Conservation (phyloP, 2,888 invertebrate species). For the Cerastis rubricosa region DNA sequence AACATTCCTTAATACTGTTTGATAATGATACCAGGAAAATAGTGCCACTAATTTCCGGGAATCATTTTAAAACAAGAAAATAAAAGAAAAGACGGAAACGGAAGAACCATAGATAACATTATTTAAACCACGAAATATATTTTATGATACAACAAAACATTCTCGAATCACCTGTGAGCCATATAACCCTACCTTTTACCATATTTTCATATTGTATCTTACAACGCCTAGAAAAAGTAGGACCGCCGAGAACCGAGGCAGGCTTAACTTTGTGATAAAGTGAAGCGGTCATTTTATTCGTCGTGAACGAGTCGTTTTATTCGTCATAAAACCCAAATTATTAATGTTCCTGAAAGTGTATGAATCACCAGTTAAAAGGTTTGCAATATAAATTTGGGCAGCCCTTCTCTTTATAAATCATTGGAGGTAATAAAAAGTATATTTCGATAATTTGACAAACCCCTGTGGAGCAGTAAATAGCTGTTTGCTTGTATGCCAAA, state of each 20-base stretch:
- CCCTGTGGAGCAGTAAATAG: constrained; percentile 59
- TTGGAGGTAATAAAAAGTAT: constrained; percentile 58
- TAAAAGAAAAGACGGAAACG: not conserved
- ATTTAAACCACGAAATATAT: constrained; percentile 36
- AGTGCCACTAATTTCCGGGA: not conserved
- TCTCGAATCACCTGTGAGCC: constrained; percentile 57
- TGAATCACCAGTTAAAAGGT: constrained; percentile 66
- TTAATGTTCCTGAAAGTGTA: constrained; percentile 59
- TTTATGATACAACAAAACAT: constrained; percentile 38
- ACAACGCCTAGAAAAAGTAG: constrained; percentile 51
- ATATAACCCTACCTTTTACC: constrained; percentile 58
- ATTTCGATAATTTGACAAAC: constrained; percentile 64
- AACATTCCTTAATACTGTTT: not conserved
- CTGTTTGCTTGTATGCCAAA: constrained; percentile 26
- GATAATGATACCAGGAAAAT: not conserved
- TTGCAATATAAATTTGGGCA: constrained; percentile 57
- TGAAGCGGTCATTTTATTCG: constrained; percentile 51
- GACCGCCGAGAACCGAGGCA: constrained; percentile 39
- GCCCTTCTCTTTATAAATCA: constrained; percentile 58
- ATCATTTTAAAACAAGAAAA: not conserved
- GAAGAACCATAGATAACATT: constrained; percentile 29
- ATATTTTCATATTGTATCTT: constrained; percentile 61
- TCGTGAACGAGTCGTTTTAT: constrained; percentile 55
- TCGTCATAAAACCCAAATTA: constrained; percentile 61
- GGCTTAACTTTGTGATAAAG: constrained; percentile 47